Percentiles rank a stretch among this genome's conserved stretches.
These are phyloP conservation scores for Hemicrepidius hirtus DNA, from an alignment of 2,888 invertebrate genomes.

Conservation along the genomic window DNA sequence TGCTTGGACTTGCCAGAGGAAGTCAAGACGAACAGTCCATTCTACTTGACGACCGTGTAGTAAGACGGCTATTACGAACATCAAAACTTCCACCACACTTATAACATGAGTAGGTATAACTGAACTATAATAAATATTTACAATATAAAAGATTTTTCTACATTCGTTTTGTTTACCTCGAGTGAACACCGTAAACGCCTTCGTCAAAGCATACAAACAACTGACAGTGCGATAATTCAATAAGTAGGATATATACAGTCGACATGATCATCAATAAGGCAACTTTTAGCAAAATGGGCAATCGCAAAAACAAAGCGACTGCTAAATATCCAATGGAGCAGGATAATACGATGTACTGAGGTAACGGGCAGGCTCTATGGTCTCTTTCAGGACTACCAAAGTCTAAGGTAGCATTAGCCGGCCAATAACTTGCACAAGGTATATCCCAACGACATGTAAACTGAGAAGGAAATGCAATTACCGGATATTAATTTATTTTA, in stretches of 20 bases:
- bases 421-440: conserved; percentile 72
- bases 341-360: conserved; percentile 90
- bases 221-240: conserved; percentile 86
- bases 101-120: conserved; percentile 86
- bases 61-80: conserved; percentile 88
- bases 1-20: conserved; percentile 89
- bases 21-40: conserved; percentile 91
- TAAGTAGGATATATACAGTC: conserved; percentile 85
- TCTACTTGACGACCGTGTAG: conserved; percentile 91
- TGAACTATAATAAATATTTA: conserved; percentile 71
- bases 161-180: conserved; percentile 79
- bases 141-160: background rate
- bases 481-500: background rate
- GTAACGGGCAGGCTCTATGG: conserved; percentile 88
- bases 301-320: conserved; percentile 87
- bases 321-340: conserved; percentile 90
- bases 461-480: conserved; percentile 68
- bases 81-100: conserved; percentile 86
- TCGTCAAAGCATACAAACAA: conserved; percentile 89
- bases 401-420: conserved; percentile 74
- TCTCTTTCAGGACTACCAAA: conserved; percentile 71
- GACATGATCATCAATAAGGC: conserved; percentile 86
- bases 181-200: conserved; percentile 71
- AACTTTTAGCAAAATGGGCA: conserved; percentile 89
- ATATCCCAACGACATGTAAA: conserved; percentile 78